A percentile compares a stretch with the other conserved stretches of the same genome.
These are phyloP conservation scores for Cynaeus angustus DNA, from an alignment of 2,888 invertebrate species.

Conservation along the genomic window DNA sequence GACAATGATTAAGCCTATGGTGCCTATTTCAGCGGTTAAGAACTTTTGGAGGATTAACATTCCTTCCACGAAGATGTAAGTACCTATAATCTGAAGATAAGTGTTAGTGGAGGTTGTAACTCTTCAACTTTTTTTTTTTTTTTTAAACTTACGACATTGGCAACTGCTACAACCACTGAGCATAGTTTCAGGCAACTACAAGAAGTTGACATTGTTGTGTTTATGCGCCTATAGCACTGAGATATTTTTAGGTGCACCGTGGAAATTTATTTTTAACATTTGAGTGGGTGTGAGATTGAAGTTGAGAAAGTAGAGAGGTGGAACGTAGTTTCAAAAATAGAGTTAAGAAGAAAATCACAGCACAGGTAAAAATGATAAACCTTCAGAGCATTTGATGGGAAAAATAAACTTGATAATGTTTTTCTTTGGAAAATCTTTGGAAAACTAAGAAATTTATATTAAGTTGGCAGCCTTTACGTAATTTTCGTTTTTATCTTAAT, in stretches of 20 bases:
- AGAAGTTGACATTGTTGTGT: slow-evolving; percentile 30
- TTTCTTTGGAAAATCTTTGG: too few species aligned
- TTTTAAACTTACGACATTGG: slow-evolving; percentile 22
- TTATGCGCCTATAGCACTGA: slow-evolving; percentile 2
- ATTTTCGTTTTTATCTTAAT: too few species aligned
- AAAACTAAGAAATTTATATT: too few species aligned
- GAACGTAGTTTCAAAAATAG: background rate
- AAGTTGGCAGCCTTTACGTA: too few species aligned
- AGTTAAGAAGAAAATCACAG: too few species aligned
- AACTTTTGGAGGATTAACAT: background rate
- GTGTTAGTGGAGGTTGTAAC: too few species aligned
- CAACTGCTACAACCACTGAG: slow-evolving; percentile 16
- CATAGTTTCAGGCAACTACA: slow-evolving; percentile 30
- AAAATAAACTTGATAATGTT: too few species aligned
- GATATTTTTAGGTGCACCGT: slow-evolving; percentile 16
- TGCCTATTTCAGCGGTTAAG: background rate
- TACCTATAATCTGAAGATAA: slow-evolving; percentile 1
- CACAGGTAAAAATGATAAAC: too few species aligned
- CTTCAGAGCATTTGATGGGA: too few species aligned
- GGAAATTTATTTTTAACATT: slow-evolving; percentile 15
- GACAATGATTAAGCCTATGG: slow-evolving; percentile 15
- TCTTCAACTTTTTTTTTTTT: too few species aligned
- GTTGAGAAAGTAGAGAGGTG: background rate
- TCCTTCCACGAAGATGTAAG: slow-evolving; percentile 21
- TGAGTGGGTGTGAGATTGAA: background rate